These are phyloP conservation scores for Drosophila ananassae DNA, from an alignment of 1,140 invertebrate species.

Conservation along the genomic window DNA sequence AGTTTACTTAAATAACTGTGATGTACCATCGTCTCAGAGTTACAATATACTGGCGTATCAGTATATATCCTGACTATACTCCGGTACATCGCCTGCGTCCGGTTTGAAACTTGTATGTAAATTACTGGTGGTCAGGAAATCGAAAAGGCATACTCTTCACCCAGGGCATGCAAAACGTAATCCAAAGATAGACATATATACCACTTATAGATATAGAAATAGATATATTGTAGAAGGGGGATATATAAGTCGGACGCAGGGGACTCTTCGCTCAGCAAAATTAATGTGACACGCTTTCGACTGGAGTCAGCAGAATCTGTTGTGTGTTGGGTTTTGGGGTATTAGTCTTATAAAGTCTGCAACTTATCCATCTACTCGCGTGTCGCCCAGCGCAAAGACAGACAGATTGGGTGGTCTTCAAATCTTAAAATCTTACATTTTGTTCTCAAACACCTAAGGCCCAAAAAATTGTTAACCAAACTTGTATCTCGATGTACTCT, in stretches of 20 bases:
- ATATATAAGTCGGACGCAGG: slow-evolving; percentile 63
- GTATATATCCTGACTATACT: slow-evolving; percentile 23
- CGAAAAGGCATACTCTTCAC: slow-evolving; percentile 50
- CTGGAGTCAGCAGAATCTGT: slow-evolving; percentile 54
- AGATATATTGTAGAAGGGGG: slow-evolving; percentile 21
- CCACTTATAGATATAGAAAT: slow-evolving; percentile 39
- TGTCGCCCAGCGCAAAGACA: slow-evolving; percentile 82
- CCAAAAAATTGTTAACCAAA: slow-evolving; percentile 45
- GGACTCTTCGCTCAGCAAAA: slow-evolving; percentile 84
- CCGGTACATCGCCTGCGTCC: slow-evolving; percentile 75
- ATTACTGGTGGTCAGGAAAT: slow-evolving; percentile 27
- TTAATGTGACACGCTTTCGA: slow-evolving; percentile 84
- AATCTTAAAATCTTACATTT: slow-evolving; percentile 32
- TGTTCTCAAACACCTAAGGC: slow-evolving; percentile 60
- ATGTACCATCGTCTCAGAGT: slow-evolving; percentile 61
- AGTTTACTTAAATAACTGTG: slow-evolving; percentile 71
- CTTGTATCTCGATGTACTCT: slow-evolving; percentile 39
- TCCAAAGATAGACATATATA: slow-evolving; percentile 53
- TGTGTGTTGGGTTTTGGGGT: slow-evolving; percentile 21
- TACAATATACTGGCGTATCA: slow-evolving; percentile 24
- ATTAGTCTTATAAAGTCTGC: slow-evolving; percentile 27
- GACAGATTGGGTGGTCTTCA: slow-evolving; percentile 61
- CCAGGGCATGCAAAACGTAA: slow-evolving; percentile 55
- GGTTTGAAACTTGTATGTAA: slow-evolving; percentile 23
- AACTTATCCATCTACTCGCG: slow-evolving; percentile 73